Conservation (phyloP, 2,797 vertebrate genomes). For the Pempheris klunzingeri region DNA sequence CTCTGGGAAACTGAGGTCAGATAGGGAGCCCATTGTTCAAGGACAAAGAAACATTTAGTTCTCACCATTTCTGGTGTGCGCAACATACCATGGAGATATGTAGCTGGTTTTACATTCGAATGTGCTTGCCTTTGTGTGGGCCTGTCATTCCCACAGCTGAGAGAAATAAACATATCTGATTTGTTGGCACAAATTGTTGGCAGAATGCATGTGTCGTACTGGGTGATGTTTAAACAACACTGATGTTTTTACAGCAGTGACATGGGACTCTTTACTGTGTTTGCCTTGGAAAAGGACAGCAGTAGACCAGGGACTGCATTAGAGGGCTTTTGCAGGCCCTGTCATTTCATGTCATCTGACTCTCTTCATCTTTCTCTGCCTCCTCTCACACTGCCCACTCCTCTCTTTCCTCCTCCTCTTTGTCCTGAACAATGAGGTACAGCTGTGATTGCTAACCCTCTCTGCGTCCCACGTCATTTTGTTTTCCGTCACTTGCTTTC, state of each 20-base stretch:
- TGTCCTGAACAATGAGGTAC: constrained; percentile 28
- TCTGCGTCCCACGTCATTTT: constrained; percentile 5
- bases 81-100: too few species aligned
- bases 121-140: constrained; percentile 10
- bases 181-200: background rate
- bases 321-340: constrained; percentile 31
- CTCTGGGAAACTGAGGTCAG: too few species aligned
- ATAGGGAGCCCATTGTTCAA: too few species aligned
- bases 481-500: constrained; percentile 12
- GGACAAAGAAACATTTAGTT: too few species aligned
- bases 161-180: background rate
- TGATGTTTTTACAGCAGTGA: constrained; percentile 34
- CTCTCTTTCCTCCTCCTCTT: constrained; percentile 23
- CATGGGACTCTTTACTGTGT: constrained; percentile 28
- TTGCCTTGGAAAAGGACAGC: constrained; percentile 42
- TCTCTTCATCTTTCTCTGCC: constrained; percentile 14
- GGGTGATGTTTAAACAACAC: constrained; percentile 10
- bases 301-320: constrained; percentile 21
- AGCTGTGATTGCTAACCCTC: constrained; percentile 30
- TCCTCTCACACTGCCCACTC: constrained; percentile 38
- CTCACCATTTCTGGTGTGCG: too few species aligned
- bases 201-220: background rate
- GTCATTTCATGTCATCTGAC: constrained; percentile 45
- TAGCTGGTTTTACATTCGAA: background rate
- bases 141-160: constrained; percentile 13